Base-by-base conservation (phyloP, 2,113 vertebrate genomes). In the Hypocryptadius cinnamomeus region DNA sequence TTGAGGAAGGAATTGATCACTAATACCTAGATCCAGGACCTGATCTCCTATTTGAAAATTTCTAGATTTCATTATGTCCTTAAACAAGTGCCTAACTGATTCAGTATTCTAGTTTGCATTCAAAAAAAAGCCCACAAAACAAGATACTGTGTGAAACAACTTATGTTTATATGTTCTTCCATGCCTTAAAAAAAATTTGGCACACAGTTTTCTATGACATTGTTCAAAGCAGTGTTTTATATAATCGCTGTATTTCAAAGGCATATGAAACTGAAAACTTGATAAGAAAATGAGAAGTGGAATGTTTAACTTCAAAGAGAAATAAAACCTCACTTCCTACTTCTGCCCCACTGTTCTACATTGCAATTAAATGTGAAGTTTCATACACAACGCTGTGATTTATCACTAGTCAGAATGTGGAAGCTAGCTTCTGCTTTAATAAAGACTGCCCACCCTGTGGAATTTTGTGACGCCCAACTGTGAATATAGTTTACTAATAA, bases 161-260 rank as follows among this genome's bases (percentile, higher is more conserved):
- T 83, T 61, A 45, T 12, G 23, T 90, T 93, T 85, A 45, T 87
- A 90, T 16, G 19, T 87, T 86, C 69, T 94, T 92, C 50, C 37
- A 69, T 86, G 79, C 54, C 74, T 79, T 91, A 95, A 93, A 95
- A 54, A 96, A 94, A 73, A 73, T 8, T 31, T 91, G 87, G 81
- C 81, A 93, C 27, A 35, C 40, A 42, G 84, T 91, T 95, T 91
- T 93, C 84, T 81, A 35, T 77, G 51, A 50, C 57, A 72, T 50
- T 79, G 88, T 94, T 97, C 87, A 92, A 93, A 95, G 47, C 35
- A 50, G 61, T 37, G 61, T 79, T 81, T 94, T 91, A 89, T 71
- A 76, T 95, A 95, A 96, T 87, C 35, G 6, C 71, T 88, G 90
- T 77, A 96, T 96, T 96, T 97, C 95, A 97, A 95, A 96, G 93